These are phyloP conservation scores for Indicator maculatus DNA, from an alignment of 2,113 vertebrate species.

Conservation along the genomic window DNA sequence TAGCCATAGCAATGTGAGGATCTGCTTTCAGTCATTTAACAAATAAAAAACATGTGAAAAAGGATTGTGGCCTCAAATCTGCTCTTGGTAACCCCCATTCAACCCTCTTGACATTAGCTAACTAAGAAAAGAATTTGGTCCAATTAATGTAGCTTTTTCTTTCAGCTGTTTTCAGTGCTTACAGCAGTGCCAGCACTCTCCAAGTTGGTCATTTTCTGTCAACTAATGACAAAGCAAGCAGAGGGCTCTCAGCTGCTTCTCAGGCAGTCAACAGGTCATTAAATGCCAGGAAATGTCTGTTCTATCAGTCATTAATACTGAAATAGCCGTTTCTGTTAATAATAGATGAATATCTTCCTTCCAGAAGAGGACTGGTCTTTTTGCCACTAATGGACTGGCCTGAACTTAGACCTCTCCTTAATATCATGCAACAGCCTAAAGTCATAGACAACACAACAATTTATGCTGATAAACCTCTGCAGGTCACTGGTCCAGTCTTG, in stretches of 20 bases:
- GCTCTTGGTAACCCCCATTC: background rate
- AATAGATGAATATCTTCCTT: conserved; percentile 23
- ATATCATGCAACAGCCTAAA: background rate
- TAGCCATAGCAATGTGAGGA: background rate
- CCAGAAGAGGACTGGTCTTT: conserved; percentile 7
- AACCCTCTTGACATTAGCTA: background rate
- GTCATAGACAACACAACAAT: background rate
- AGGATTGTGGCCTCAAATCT: background rate
- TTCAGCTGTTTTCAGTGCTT: background rate
- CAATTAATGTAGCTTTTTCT: background rate
- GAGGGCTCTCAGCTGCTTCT: conserved; percentile 12
- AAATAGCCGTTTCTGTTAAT: conserved; percentile 43
- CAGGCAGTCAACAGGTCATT: conserved; percentile 22
- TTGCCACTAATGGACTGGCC: background rate
- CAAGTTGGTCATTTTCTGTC: background rate
- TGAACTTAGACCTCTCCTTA: conserved; percentile 6
- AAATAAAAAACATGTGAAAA: background rate
- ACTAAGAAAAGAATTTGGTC: background rate
- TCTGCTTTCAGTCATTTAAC: background rate
- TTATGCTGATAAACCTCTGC: background rate
- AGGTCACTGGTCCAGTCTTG: background rate
- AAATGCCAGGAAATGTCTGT: conserved; percentile 5
- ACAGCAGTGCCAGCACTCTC: background rate
- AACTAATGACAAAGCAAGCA: background rate
- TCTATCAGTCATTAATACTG: conserved; percentile 23